Evolutionary conservation across 2,888 invertebrate species (phyloP).

Genomic region (Dolomedes plantarius): DNA sequence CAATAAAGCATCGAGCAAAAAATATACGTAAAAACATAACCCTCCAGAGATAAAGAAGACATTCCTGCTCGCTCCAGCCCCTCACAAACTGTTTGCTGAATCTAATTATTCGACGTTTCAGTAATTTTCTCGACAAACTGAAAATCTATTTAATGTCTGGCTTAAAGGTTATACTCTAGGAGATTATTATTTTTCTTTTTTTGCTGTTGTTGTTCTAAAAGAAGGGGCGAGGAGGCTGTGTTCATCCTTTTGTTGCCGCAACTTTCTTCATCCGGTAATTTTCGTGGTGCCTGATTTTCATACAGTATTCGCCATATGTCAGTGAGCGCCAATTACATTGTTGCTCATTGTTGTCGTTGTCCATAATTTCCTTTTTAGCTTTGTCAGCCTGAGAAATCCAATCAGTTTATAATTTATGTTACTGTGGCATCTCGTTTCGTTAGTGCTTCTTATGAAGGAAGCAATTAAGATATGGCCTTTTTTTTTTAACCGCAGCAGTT

Average conservation of each 20-base stretch:
- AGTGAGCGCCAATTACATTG: slow-evolving; percentile 40
- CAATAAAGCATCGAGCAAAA: not conserved
- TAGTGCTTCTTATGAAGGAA: not conserved
- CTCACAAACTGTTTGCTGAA: slow-evolving; percentile 55
- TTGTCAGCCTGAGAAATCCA: not conserved
- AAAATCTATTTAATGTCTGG: slow-evolving; percentile 59
- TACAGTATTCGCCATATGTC: slow-evolving; percentile 53
- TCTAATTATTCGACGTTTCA: slow-evolving; percentile 66
- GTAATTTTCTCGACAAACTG: slow-evolving; percentile 47
- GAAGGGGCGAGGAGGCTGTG: not conserved
- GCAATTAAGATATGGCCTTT: not conserved
- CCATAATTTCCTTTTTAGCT: slow-evolving; percentile 1
- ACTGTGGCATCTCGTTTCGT: not conserved
- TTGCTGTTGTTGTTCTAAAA: not conserved
- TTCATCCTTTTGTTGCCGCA: not conserved
- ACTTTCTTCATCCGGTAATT: slow-evolving; percentile 57
- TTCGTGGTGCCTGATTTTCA: slow-evolving; percentile 30
- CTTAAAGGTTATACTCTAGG: slow-evolving; percentile 19
- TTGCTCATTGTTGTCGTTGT: slow-evolving; percentile 20
- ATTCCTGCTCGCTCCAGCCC: too few relatives aligned
- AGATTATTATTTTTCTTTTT: too few relatives aligned
- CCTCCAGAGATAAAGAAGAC: slow-evolving; percentile 17
- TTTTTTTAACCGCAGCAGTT: not conserved
- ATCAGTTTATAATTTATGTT: not conserved
- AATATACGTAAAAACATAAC: not conserved